Conservation (phyloP, 2,113 vertebrate genomes). For the Pholis gunnellus region DNA sequence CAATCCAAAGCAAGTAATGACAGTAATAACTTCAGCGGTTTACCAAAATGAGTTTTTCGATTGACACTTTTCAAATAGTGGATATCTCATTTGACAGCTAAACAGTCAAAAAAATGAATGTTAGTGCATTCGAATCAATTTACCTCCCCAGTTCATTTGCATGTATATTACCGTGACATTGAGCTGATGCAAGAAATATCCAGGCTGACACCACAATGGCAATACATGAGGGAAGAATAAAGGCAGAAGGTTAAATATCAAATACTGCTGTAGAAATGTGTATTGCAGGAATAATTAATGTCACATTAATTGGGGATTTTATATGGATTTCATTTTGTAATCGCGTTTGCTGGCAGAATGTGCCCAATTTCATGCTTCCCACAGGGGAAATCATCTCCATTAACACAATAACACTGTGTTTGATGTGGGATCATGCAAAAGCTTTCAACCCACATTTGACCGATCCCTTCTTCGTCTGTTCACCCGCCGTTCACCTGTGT, state of each 20-base stretch:
- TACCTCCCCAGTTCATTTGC: constrained; percentile 9
- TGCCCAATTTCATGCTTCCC: constrained; percentile 40
- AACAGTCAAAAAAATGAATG: constrained; percentile 6
- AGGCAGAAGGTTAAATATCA: neutral
- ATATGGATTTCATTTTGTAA: constrained; percentile 16
- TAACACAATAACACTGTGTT: constrained; percentile 7
- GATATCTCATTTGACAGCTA: neutral
- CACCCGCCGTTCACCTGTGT: constrained; percentile 5
- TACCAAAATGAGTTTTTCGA: neutral
- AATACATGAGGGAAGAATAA: neutral
- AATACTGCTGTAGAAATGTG: neutral
- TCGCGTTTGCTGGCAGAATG: constrained; percentile 36
- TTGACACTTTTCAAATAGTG: constrained; percentile 13
- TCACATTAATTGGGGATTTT: constrained; percentile 1
- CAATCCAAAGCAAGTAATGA: neutral
- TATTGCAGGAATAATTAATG: neutral
- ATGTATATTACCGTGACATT: neutral
- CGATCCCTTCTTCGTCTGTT: neutral
- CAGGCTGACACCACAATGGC: neutral
- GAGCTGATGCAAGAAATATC: constrained; percentile 5
- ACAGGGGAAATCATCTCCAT: constrained; percentile 48
- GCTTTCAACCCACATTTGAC: constrained; percentile 22
- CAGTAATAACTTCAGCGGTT: neutral
- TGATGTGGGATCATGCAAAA: constrained; percentile 30
- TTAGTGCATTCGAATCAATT: constrained; percentile 9